Conservation (phyloP, 2,888 invertebrate species). For the Pantelozetes paolii region DNA sequence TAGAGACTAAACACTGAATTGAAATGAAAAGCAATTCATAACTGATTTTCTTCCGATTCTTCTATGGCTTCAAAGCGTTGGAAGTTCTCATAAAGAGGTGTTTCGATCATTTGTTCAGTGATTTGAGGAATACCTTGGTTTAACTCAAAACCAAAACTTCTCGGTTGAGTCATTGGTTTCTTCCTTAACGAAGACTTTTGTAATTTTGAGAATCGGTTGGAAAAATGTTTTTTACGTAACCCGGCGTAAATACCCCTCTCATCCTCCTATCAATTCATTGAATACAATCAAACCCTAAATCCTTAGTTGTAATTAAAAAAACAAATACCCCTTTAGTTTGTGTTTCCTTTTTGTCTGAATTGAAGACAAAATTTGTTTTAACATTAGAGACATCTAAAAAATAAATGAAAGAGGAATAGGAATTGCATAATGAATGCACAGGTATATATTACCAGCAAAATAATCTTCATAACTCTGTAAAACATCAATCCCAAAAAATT, state of each 20-base stretch:
- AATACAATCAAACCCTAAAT: neutral
- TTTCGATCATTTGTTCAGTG: neutral
- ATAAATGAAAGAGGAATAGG: too few species aligned
- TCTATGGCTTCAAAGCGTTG: conserved; percentile 38
- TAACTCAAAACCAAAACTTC: neutral
- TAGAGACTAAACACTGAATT: too few species aligned
- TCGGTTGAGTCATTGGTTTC: conserved; percentile 27
- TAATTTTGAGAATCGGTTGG: conserved; percentile 36
- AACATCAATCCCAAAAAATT: conserved; percentile 58
- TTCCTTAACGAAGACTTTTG: conserved; percentile 37
- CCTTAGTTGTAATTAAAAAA: too few species aligned
- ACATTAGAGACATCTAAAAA: too few species aligned
- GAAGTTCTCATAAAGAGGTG: conserved; percentile 40
- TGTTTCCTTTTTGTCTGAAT: too few species aligned
- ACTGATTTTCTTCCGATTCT: conserved; percentile 37
- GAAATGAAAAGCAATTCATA: too few species aligned
- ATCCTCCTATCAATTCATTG: neutral
- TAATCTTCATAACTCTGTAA: conserved; percentile 57
- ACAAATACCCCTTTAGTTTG: too few species aligned
- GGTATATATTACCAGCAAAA: conserved; percentile 53
- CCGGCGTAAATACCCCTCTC: conserved; percentile 4
- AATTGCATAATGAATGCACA: conserved; percentile 44
- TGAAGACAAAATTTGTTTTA: too few species aligned
- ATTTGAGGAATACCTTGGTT: neutral
- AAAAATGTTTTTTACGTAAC: conserved; percentile 27